Evolutionary conservation across 2,113 vertebrate species (phyloP).

Genomic region (Sebastes fasciatus): DNA sequence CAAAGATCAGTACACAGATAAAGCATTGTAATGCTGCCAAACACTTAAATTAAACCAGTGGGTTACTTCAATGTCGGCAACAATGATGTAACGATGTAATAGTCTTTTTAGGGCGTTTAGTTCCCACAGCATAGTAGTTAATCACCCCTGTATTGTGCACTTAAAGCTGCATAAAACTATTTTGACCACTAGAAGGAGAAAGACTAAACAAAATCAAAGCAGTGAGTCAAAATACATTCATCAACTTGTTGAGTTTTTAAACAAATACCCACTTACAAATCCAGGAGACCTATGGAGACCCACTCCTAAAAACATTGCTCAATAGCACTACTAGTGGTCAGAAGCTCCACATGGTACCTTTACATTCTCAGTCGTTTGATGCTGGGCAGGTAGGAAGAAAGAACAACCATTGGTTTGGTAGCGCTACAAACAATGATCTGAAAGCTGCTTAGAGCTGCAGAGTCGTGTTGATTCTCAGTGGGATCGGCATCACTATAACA

Average conservation of each 20-base stretch:
- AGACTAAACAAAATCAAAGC: neutral
- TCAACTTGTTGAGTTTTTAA: neutral
- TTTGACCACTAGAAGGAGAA: neutral
- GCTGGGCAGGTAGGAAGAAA: neutral
- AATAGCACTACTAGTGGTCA: neutral
- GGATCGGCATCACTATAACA: neutral
- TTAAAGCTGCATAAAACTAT: neutral
- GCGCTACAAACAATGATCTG: neutral
- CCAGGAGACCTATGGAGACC: too few species aligned
- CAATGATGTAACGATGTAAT: constrained; percentile 28
- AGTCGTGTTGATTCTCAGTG: neutral
- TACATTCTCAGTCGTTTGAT: neutral
- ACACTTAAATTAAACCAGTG: constrained; percentile 15
- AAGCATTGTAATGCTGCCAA: constrained; percentile 38
- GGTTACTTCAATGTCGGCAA: constrained; percentile 23
- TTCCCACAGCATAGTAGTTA: neutral
- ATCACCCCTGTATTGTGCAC: neutral
- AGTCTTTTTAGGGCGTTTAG: neutral
- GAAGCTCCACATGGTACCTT: neutral
- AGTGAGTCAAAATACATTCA: neutral
- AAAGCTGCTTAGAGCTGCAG: neutral
- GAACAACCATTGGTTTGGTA: neutral
- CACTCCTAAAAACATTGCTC: neutral
- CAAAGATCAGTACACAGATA: constrained; percentile 47
- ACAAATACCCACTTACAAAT: neutral